Base-by-base conservation (phyloP, 2,888 invertebrate species). In the Herminia tarsipennalis region DNA sequence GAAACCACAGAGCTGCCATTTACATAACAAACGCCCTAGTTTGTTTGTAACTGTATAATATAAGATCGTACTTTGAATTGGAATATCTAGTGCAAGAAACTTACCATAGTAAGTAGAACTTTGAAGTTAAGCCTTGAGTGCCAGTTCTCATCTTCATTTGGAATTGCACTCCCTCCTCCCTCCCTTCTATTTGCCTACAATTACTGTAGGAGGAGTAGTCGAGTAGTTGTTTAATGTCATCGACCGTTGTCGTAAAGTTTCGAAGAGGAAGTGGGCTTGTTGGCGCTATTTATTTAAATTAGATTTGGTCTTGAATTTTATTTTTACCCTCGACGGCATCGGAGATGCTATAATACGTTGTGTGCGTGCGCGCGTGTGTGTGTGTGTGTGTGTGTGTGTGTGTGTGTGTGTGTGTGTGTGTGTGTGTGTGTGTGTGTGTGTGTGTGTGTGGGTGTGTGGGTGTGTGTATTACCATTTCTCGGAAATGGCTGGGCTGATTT, bases 121-220 rank as follows among this genome's bases (percentile, higher is more conserved):
- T 57, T 9, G 20, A 4, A 61, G 44, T 61, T 61, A 44, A 42
- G 41, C 36, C 40, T 44, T 40, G 36, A 49, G 48, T 39, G 27
- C 38, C 14, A 25, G 24, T 36, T 37, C 48, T 56, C 46, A 47
- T 61, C 57, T 59, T 56, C 62, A 61, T 56, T 61, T 42, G 43
- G 44, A 61, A 59, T 41, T 44, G 41, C 28, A 47, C 24, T 6
- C 3, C 5, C n/a, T 5, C 10, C 5, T 13, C 35, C 13, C 32
- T 20, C 20, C 20, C 2, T 17, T 12, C n/a, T 10, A 14, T 28
- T 28, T 13, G 27, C n/a, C 13, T 37, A 2, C 13, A 28, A 37
- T 37, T 27, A 13, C n/a, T n/a, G 32, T 32, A 32, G 16, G 3
- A 0, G 2, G 16, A 9, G 10, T 35, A n/a, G 17, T 6, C 16